Evolutionary conservation across 1,140 invertebrate species (phyloP).

Genomic region (Neodiprion lecontei): DNA sequence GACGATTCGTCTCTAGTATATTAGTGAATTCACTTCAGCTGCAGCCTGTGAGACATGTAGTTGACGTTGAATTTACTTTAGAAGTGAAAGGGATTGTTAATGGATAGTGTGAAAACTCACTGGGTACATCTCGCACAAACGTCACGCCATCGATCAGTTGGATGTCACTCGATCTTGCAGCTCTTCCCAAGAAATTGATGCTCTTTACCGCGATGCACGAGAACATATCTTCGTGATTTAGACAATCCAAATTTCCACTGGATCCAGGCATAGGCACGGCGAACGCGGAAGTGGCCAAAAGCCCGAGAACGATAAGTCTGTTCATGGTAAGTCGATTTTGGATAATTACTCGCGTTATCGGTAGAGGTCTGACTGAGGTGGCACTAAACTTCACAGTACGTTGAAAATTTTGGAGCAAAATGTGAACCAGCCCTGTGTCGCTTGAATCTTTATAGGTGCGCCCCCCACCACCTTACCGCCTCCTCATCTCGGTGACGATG

Average conservation of each 20-base stretch:
- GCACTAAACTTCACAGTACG: conserved; percentile 26
- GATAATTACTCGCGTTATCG: conserved; percentile 25
- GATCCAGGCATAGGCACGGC: conserved; percentile 43
- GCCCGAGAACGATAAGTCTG: conserved; percentile 40
- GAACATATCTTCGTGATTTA: conserved; percentile 58
- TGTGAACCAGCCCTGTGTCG: conserved; percentile 54
- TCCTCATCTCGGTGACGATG: conserved; percentile 8
- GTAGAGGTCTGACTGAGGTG: conserved; percentile 5
- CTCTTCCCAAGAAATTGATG: conserved; percentile 63
- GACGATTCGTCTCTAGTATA: too few species aligned
- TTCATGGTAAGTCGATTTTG: conserved; percentile 37
- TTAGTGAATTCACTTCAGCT: too few species aligned
- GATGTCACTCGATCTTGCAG: conserved; percentile 65
- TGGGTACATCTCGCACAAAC: conserved; percentile 60
- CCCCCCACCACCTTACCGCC: conserved; percentile 31
- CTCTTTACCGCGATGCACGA: conserved; percentile 68
- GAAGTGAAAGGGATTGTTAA: too few species aligned
- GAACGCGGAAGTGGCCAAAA: conserved; percentile 34
- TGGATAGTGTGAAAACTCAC: conserved; percentile 39
- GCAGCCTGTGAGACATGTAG: too few species aligned
- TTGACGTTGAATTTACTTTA: too few species aligned
- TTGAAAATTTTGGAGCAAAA: conserved; percentile 57
- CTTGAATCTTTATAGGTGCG: conserved; percentile 58
- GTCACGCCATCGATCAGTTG: conserved; percentile 65
- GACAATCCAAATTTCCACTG: conserved; percentile 44